Conservation (phyloP, 37 sponge, comb jelly and placozoan species). For the Beroe ovata region DNA sequence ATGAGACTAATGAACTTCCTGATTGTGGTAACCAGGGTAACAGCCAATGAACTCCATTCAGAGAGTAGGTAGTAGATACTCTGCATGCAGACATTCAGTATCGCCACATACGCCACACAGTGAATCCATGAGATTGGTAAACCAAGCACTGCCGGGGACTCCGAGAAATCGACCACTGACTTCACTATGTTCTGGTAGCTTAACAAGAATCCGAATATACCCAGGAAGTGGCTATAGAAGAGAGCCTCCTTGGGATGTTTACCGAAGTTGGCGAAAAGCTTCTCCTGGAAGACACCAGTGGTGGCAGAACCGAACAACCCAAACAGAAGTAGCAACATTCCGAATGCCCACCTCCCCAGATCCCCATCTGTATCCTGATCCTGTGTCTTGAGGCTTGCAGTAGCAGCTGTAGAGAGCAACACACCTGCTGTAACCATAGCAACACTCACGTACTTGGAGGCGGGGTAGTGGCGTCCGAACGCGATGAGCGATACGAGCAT, state of each 20-base stretch:
- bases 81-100: slow-evolving; percentile 76
- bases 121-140: background rate
- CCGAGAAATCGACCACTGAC: slow-evolving; percentile 20
- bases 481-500: slow-evolving; percentile 76
- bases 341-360: slow-evolving; percentile 64
- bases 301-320: slow-evolving; percentile 78
- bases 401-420: slow-evolving; percentile 76
- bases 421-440: slow-evolving; percentile 86
- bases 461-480: slow-evolving; percentile 76
- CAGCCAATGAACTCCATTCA: slow-evolving; percentile 90
- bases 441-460: slow-evolving; percentile 81
- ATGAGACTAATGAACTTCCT: slow-evolving; percentile 89
- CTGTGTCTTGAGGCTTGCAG: slow-evolving; percentile 70
- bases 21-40: slow-evolving; percentile 87
- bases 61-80: slow-evolving; percentile 83
- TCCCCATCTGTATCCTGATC: background rate
- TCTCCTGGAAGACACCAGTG: slow-evolving; percentile 88
- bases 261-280: slow-evolving; percentile 78
- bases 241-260: slow-evolving; percentile 90
- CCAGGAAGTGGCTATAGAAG: slow-evolving; percentile 77
- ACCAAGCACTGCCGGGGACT: background rate
- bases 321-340: slow-evolving; percentile 73
- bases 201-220: background rate
- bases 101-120: background rate
- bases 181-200: background rate